Evolutionary conservation across 1,140 invertebrate species (phyloP), one percentile per base, ranked within the genome.

Genomic region (Leptinotarsa texana): DNA sequence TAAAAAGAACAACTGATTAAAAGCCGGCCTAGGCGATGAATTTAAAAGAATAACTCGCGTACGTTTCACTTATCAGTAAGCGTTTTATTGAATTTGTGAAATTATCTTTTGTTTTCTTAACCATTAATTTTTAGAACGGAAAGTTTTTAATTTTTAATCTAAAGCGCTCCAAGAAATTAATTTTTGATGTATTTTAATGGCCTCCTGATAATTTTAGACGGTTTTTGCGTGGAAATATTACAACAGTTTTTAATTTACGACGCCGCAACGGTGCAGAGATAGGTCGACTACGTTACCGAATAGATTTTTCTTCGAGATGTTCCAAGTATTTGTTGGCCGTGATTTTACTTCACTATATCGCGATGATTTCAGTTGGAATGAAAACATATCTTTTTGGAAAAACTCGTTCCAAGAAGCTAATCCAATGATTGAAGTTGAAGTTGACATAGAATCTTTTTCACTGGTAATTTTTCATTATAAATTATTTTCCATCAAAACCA

Each of bases 31-130:
- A 69, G 67, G 75, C 69, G 69, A 69, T 66, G 71, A 74, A 77
- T 74, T 62, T 72, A 75, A 79, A 79, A 69, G 72, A 72, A 57
- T 63, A 49, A 65, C 73, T 61, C 63, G 42, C 72, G 63, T 77
- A 48, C 73, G 63, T 66, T 24, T 17, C 75, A 78, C 77, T 77
- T 82, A 82, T 82, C 78, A 79, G 75, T 76, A 76, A 77, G 73
- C 75, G 76, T 80, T 77, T 80, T 81, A 82, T 82, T 80, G 81
- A 82, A 82, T 81, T 82, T 81, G 75, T 74, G 75, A 75, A 82
- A 82, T 82, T 82, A 82, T 82, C 81, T 82, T 78, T 77, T 82
- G 81, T 82, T 82, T 82, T 82, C 81, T 82, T 81, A 82, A 76
- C 81, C 81, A 82, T 82, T 82, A 81, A 82, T 81, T 81, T 82